Evolutionary conservation across 2,797 vertebrate genomes (phyloP).

Genomic region (Acanthis flammea): DNA sequence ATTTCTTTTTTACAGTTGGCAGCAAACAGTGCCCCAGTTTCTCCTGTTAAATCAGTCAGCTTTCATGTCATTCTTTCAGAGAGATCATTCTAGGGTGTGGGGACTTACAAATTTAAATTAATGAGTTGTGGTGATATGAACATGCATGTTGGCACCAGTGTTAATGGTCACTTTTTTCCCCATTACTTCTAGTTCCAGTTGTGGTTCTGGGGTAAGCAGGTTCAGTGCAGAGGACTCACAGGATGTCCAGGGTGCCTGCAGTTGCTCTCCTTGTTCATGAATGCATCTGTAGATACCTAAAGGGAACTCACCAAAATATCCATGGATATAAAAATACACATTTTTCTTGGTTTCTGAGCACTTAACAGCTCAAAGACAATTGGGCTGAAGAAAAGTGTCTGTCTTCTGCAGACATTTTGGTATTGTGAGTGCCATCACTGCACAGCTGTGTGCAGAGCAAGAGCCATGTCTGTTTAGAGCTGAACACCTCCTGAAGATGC

Average conservation of each 20-base stretch:
- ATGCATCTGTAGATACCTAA: neutral
- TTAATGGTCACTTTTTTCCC: neutral
- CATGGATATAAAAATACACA: neutral
- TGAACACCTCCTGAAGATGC: neutral
- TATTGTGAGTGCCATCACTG: neutral
- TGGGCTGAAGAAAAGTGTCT: neutral
- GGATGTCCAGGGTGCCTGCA: neutral
- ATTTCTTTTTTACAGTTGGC: neutral
- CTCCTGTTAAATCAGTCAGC: neutral
- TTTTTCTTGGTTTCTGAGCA: neutral
- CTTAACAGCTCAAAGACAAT: neutral
- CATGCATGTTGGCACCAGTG: neutral
- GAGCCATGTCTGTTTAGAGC: accelerated
- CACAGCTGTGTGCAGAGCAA: accelerated
- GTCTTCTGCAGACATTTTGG: neutral
- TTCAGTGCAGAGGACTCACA: neutral
- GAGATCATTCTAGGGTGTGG: neutral
- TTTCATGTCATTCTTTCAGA: neutral
- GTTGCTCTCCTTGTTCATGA: neutral
- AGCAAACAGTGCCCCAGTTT: neutral
- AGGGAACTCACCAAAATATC: neutral
- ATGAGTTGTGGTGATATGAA: neutral
- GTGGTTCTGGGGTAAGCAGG: neutral
- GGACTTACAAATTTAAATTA: neutral
- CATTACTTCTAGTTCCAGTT: neutral